These are phyloP conservation scores for Reticulitermes speratus DNA, from an alignment of 1,140 invertebrate species.

Conservation along the genomic window DNA sequence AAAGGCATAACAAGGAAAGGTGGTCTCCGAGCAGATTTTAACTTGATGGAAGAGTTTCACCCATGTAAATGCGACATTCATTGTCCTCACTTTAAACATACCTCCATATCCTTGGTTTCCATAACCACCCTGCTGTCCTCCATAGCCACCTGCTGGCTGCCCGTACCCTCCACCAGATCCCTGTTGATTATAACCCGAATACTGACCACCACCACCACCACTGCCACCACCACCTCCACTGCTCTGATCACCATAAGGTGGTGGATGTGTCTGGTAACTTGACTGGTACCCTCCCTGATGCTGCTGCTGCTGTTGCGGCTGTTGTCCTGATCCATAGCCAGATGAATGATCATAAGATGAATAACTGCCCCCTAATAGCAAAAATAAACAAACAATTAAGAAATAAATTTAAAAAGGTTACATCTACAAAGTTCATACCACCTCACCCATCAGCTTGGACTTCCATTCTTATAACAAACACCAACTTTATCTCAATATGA, in stretches of 20 bases:
- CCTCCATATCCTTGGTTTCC: constrained; percentile 29
- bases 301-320: constrained; percentile 3
- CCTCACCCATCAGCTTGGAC: not conserved
- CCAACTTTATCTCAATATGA: too few species aligned
- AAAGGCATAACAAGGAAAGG: too few species aligned
- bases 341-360: constrained; percentile 33
- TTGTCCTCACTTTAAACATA: not conserved
- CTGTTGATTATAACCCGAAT: constrained; percentile 27
- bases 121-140: constrained; percentile 28
- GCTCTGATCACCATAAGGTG: constrained; percentile 25
- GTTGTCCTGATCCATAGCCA: constrained; percentile 28
- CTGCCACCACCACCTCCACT: constrained; percentile 18
- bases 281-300: constrained; percentile 22
- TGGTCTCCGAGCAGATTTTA: too few species aligned
- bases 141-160: constrained; percentile 29
- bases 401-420: not conserved
- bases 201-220: constrained; percentile 12
- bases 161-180: constrained; percentile 30
- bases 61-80: too few species aligned
- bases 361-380: constrained; percentile 27
- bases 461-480: too few species aligned
- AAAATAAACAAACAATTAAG: not conserved
- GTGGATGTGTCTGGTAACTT: constrained; percentile 20
- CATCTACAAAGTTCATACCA: not conserved
- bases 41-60: too few species aligned